These are phyloP conservation scores for Antheraea mylitta DNA, from an alignment of 1,140 invertebrate genomes.

Conservation along the genomic window DNA sequence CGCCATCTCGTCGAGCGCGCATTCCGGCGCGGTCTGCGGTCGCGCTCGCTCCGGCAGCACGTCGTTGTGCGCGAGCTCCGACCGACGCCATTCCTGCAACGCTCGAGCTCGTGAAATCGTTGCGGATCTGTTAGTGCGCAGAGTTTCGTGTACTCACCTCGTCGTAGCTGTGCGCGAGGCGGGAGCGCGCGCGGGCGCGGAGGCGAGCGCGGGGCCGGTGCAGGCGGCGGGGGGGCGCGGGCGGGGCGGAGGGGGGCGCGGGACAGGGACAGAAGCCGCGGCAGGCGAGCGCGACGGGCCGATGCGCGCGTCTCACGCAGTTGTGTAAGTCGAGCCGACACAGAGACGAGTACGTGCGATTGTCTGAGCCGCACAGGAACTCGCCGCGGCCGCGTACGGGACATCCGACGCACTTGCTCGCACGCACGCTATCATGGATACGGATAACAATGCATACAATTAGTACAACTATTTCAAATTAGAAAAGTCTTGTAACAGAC, in stretches of 20 bases:
- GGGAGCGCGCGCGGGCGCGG: constrained; percentile 4
- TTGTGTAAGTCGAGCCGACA: constrained; percentile 95
- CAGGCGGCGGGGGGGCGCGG: constrained; percentile 90
- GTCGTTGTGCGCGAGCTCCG: constrained; percentile 39
- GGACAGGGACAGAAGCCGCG: constrained; percentile 93
- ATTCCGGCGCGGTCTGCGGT: constrained; percentile 57
- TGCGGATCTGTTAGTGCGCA: no score
- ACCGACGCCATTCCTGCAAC: constrained; percentile 38
- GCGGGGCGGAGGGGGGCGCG: constrained; percentile 78
- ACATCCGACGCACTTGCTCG: constrained; percentile 81
- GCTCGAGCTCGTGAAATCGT: constrained; percentile 8
- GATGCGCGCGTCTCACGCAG: constrained; percentile 87
- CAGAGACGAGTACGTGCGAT: constrained; percentile 94
- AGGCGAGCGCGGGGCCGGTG: constrained; percentile 79
- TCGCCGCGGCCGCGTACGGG: constrained; percentile 85
- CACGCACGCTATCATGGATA: background rate
- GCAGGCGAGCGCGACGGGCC: constrained; percentile 87
- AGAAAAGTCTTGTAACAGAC: no score
- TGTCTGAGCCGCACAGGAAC: constrained; percentile 94
- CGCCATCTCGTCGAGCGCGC: constrained; percentile 91
- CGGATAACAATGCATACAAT: no score
- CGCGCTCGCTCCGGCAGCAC: constrained; percentile 35
- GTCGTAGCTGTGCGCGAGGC: background rate
- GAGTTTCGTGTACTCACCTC: no score
- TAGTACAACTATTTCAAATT: no score